A percentile compares a stretch with the other conserved stretches of the same genome.
Conservation (phyloP, 1,140 invertebrate genomes). For the Polyergus mexicanus region DNA sequence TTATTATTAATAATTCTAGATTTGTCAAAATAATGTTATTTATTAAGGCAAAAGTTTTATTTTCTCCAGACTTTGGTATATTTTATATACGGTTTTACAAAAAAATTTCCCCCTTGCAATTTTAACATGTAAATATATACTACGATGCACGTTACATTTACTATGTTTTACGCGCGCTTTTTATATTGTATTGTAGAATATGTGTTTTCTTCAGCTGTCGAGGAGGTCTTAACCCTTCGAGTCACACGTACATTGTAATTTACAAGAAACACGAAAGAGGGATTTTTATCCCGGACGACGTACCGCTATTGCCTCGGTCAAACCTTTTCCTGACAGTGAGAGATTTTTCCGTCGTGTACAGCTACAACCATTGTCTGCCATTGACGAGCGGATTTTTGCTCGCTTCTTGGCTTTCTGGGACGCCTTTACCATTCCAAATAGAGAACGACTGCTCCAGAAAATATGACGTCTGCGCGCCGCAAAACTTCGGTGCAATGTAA, state of each 20-base stretch:
- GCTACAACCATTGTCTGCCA: conserved; percentile 61
- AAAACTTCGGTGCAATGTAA: conserved; percentile 63
- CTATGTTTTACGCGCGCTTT: conserved; percentile 20
- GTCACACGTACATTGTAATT: conserved; percentile 47
- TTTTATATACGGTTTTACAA: conserved; percentile 8
- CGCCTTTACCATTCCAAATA: conserved; percentile 61
- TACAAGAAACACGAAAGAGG: conserved; percentile 53
- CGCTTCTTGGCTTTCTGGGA: conserved; percentile 57
- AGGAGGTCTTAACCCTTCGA: conserved; percentile 52
- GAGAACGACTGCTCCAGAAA: conserved; percentile 49
- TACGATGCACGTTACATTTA: not conserved
- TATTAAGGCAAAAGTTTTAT: not conserved
- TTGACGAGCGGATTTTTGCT: conserved; percentile 61
- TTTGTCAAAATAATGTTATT: not conserved
- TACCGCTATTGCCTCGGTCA: conserved; percentile 39
- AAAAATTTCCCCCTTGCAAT: conserved; percentile 11
- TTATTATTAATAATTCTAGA: not conserved
- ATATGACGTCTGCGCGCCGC: conserved; percentile 59
- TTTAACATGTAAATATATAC: conserved; percentile 43
- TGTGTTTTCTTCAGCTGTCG: conserved; percentile 17
- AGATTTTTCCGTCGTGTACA: conserved; percentile 60
- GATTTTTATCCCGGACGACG: conserved; percentile 33
- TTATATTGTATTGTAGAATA: not conserved
- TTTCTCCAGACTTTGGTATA: not conserved
- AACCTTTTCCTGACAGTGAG: conserved; percentile 61